phyloP scores from a whole-genome alignment of 2,113 vertebrate species.

The Pheucticus melanocephalus region DNA sequence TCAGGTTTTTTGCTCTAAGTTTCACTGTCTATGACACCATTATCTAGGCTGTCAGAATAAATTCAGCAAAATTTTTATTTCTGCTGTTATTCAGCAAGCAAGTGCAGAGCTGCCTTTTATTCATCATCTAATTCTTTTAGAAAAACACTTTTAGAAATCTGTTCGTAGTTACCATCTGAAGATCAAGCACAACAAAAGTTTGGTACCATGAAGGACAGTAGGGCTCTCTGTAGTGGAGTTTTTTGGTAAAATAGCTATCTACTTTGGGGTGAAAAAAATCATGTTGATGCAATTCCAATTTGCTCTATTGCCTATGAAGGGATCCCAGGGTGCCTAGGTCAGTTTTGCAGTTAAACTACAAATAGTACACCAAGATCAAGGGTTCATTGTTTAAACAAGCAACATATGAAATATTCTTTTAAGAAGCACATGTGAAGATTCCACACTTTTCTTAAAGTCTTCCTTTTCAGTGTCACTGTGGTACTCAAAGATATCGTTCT shows the following conservation, averaged over 20 bases:
- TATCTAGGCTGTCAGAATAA: background rate
- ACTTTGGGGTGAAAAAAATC: background rate
- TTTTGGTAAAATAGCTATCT: background rate
- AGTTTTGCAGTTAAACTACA: background rate
- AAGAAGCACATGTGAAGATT: background rate
- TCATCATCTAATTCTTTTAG: background rate
- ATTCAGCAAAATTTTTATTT: background rate
- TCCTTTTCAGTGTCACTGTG: background rate
- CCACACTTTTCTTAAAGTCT: background rate
- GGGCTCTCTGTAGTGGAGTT: background rate
- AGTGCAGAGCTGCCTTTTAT: background rate
- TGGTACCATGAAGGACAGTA: background rate
- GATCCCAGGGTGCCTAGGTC: background rate
- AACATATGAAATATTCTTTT: background rate
- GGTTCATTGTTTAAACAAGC: background rate
- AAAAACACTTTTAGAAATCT: background rate
- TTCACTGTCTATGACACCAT: background rate
- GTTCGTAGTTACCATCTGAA: background rate
- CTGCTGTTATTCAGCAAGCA: background rate
- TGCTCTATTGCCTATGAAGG: fast-evolving
- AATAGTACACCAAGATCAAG: background rate
- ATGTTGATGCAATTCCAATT: background rate
- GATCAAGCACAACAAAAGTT: background rate
- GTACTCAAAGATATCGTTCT: background rate
- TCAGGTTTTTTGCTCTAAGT: background rate